Evolutionary conservation across 2,888 invertebrate species (phyloP).

Genomic region (Choreutis nemorana): DNA sequence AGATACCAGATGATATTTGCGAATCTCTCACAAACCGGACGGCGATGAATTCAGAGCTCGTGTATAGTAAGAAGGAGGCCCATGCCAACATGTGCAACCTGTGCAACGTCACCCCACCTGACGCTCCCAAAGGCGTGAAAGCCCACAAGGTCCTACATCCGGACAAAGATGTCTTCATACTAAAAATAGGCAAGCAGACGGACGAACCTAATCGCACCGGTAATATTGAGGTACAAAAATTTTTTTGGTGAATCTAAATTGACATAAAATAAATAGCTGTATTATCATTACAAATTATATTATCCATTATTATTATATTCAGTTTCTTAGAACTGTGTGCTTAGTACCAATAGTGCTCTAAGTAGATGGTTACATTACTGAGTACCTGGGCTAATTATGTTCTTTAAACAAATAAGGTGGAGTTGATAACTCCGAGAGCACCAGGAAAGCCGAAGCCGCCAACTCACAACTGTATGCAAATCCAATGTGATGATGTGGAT

Average conservation of each 20-base stretch:
- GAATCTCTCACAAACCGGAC: constrained; percentile 42
- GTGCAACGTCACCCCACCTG: constrained; percentile 55
- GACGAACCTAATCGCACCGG: constrained; percentile 66
- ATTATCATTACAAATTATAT: too few relatives aligned
- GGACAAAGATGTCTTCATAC: constrained; percentile 74
- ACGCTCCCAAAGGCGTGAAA: constrained; percentile 61
- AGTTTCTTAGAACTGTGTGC: too few relatives aligned
- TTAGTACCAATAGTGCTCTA: too few relatives aligned
- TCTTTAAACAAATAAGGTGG: too few relatives aligned
- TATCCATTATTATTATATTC: too few relatives aligned
- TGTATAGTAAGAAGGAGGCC: constrained; percentile 32
- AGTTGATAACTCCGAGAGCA: constrained; percentile 76
- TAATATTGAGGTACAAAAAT: constrained; percentile 73
- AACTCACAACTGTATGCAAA: constrained; percentile 70
- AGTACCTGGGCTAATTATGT: too few relatives aligned
- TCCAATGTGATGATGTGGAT: constrained; percentile 72
- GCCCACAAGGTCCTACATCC: constrained; percentile 70
- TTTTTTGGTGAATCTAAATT: too few relatives aligned
- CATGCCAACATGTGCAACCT: constrained; percentile 34
- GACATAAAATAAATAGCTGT: too few relatives aligned
- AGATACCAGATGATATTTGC: constrained; percentile 55
- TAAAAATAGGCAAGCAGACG: constrained; percentile 79
- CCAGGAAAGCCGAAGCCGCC: constrained; percentile 65
- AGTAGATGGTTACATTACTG: too few relatives aligned
- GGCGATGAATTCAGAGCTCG: constrained; percentile 38